A percentile compares a stretch with the other conserved stretches of the same genome.
Conservation (phyloP, 2,797 vertebrate species). For the Sphenopsis melanotis region DNA sequence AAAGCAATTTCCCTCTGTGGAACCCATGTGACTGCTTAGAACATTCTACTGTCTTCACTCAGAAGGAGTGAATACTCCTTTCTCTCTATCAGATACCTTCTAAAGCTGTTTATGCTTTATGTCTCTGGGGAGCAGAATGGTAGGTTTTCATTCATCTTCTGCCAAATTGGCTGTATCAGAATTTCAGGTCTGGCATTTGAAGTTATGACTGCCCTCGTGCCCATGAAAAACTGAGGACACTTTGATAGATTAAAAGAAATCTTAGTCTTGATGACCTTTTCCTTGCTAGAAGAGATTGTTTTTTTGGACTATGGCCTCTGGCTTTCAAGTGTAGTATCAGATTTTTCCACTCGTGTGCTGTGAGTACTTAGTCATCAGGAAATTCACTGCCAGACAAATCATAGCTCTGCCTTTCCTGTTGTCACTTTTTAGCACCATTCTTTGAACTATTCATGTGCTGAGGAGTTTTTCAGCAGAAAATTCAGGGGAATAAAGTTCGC, state of each 20-base stretch:
- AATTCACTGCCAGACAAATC: constrained; percentile 8
- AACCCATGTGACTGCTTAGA: neutral
- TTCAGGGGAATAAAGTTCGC: neutral
- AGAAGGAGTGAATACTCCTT: neutral
- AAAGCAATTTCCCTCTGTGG: neutral
- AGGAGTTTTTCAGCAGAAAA: constrained; percentile 32
- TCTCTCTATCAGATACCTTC: neutral
- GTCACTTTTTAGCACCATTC: constrained; percentile 44
- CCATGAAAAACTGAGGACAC: neutral
- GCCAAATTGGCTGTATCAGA: neutral
- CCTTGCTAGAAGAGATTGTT: constrained; percentile 5
- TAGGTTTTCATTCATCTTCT: constrained; percentile 24
- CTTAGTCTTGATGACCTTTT: constrained; percentile 52
- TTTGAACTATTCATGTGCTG: constrained; percentile 37
- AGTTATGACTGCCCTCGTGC: constrained; percentile 6
- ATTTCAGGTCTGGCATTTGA: constrained; percentile 8
- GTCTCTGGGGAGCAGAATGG: neutral
- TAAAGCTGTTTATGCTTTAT: neutral
- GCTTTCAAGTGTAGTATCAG: constrained; percentile 11
- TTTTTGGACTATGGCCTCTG: constrained; percentile 39
- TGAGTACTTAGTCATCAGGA: constrained; percentile 40
- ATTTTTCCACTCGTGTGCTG: constrained; percentile 49
- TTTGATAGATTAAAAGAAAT: constrained; percentile 25
- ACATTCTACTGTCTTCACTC: neutral
- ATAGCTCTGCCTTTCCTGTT: constrained; percentile 51